These are phyloP conservation scores for Caenorhabditis angaria DNA, from an alignment of 2,888 invertebrate genomes.

Conservation along the genomic window DNA sequence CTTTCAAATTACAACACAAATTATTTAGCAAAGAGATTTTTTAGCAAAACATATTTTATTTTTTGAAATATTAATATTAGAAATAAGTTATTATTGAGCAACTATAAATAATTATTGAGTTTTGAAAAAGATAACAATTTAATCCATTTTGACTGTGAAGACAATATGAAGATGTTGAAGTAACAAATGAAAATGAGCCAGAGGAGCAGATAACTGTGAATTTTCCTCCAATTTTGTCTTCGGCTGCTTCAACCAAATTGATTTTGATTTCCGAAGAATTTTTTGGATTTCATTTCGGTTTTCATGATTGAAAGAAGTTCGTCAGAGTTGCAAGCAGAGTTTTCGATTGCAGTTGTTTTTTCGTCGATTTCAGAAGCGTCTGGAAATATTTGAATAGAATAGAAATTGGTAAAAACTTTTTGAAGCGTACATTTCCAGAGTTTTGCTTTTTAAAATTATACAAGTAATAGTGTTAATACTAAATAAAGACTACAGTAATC, in stretches of 20 bases:
- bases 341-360: not conserved
- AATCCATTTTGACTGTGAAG: conserved; percentile 42
- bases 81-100: conserved; percentile 1
- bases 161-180: conserved; percentile 55
- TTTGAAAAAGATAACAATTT: conserved; percentile 40
- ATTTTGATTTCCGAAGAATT: conserved; percentile 37
- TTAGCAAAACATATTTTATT: no score
- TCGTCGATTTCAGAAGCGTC: not conserved
- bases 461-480: no score
- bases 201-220: conserved; percentile 61
- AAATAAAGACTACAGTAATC: no score
- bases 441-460: no score
- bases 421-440: conserved; percentile 8
- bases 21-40: no score
- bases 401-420: not conserved
- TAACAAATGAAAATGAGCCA: conserved; percentile 57
- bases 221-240: conserved; percentile 55
- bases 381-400: conserved; percentile 6
- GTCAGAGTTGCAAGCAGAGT: conserved; percentile 32
- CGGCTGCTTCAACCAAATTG: conserved; percentile 34
- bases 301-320: conserved; percentile 34
- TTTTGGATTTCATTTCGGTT: conserved; percentile 32
- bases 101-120: conserved; percentile 17
- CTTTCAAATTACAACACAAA: not conserved
- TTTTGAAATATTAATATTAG: not conserved